Evolutionary conservation across 2,888 invertebrate species (phyloP), one percentile per base, ranked within the genome.

Genomic region (Epirrita christyi): DNA sequence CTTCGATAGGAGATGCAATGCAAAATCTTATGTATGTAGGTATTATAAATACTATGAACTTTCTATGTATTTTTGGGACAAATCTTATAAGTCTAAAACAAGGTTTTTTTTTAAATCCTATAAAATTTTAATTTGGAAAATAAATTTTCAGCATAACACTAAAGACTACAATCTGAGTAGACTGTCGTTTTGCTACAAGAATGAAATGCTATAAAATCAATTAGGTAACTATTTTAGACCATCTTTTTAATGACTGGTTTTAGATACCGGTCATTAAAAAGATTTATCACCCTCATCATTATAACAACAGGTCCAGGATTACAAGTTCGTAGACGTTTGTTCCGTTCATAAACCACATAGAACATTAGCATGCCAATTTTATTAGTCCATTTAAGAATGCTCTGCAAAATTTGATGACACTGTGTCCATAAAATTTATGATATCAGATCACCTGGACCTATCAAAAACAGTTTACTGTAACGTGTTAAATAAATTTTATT

Each of bases 391-490:
- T 73, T 70, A 71, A 75, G 61, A 63, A 66, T 63, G 58, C 61
- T 64, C 65, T 63, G 65, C 65, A 67, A 66, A 66, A 61, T 67
- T 68, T 68, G 70, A 72, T 65, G 75, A 68, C 70, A 66, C 63
- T 50, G 51, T 58, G 52, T 55, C 58, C 55, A 67, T 66, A 55
- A 67, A 78, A 80, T 84, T 84, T 81, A 84, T 77, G 75, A 62
- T 76, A 76, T 78, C 78, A 65, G 70, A 79, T 76, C 76, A 76
- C 70, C 74, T 70, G 77, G 68, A 72, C 67, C 68, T 68, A 76
- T 83, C 75, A 78, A 75, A 53, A 81, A 76, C 70, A 70, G 68
- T 82, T 80, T 86, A 89, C 87, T 82, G 86, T 86, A 85, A 83
- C 67, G 68, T 71, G 72, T 66, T 75, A 75, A 74, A 80, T 78